A percentile compares a stretch with the other conserved stretches of the same genome.
phyloP scores from a whole-genome alignment of 2,113 vertebrate species.

The Macquaria ambigua region DNA sequence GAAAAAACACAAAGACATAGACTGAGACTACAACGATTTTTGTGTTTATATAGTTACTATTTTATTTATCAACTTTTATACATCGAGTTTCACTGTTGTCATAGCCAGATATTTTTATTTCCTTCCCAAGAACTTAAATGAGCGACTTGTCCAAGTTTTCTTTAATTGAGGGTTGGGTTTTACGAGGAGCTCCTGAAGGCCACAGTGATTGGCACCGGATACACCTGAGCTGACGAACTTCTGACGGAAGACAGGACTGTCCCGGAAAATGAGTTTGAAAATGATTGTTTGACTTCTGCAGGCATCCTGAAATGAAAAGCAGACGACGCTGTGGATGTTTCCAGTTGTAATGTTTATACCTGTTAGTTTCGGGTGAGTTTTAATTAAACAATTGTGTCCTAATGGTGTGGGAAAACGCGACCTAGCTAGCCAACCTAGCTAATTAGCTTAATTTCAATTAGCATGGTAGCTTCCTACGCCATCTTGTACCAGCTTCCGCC shows the following conservation, averaged over 20 bases:
- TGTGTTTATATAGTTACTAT: background rate
- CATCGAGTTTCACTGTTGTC: background rate
- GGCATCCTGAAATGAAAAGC: background rate
- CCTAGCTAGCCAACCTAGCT: background rate
- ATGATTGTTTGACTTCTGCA: background rate
- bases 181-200: slow-evolving; percentile 31
- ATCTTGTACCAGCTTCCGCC: background rate
- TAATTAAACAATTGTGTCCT: accelerated
- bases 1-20: background rate
- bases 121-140: background rate
- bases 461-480: background rate
- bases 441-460: background rate
- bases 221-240: slow-evolving; percentile 17
- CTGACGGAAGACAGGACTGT: accelerated
- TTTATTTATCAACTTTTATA: background rate
- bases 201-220: slow-evolving; percentile 8
- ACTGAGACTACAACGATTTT: background rate
- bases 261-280: background rate
- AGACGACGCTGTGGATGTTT: accelerated
- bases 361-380: slow-evolving; percentile 47
- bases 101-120: background rate
- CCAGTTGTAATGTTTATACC: background rate
- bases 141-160: background rate
- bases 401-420: accelerated
- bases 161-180: background rate